phyloP scores from a whole-genome alignment of 30 jellyfish, hydroid and myxozoan genomes.

The Turritopsis dohrnii region DNA sequence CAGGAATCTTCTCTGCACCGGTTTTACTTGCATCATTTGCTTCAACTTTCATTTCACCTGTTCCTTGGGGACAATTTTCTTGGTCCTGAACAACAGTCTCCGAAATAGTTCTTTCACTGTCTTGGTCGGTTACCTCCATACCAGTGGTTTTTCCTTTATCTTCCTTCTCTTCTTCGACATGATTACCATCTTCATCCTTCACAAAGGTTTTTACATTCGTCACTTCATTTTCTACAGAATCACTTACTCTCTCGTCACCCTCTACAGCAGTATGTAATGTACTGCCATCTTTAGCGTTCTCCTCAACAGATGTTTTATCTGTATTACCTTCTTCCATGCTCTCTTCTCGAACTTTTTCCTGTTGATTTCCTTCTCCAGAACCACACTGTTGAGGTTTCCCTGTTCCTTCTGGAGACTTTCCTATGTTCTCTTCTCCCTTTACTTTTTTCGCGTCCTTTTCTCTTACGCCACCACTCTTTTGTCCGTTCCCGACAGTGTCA shows the following conservation, averaged over 20 bases:
- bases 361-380: background rate
- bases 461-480: background rate
- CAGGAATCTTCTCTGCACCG: background rate
- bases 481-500: background rate
- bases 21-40: background rate
- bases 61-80: background rate
- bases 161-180: background rate
- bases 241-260: background rate
- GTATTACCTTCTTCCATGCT: background rate
- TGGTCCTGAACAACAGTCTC: background rate
- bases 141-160: no score
- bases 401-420: background rate
- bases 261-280: background rate
- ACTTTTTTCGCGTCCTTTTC: background rate
- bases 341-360: background rate
- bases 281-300: background rate
- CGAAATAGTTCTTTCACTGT: background rate
- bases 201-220: no score
- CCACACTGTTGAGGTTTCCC: background rate
- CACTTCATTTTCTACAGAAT: background rate
- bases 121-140: no score
- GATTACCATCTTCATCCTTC: background rate
- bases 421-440: background rate
- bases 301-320: background rate
- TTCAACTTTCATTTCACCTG: background rate